A percentile compares a stretch with the other conserved stretches of the same genome.
These are phyloP conservation scores for Procambarus virginalis DNA, from an alignment of 1,140 invertebrate species.

Conservation along the genomic window DNA sequence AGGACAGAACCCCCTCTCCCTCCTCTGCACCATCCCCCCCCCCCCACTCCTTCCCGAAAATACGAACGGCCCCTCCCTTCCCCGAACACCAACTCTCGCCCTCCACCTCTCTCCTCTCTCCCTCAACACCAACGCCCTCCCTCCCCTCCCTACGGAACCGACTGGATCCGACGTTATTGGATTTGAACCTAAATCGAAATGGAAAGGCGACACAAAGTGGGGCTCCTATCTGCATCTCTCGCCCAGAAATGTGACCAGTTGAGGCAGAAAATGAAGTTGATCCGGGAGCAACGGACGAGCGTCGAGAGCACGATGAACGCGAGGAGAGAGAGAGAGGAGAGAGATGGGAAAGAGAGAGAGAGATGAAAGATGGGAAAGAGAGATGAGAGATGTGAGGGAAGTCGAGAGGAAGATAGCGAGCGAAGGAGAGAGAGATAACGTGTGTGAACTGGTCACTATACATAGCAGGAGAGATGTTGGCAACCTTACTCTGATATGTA, in stretches of 20 bases:
- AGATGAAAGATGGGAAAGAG: conserved; percentile 26
- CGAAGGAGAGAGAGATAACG: no score
- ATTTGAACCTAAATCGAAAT: conserved; percentile 66
- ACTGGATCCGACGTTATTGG: conserved; percentile 64
- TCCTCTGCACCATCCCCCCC: background rate
- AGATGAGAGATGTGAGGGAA: no score
- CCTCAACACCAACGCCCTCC: background rate
- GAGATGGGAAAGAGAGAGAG: conserved; percentile 33
- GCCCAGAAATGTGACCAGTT: conserved; percentile 65
- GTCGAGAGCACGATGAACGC: background rate
- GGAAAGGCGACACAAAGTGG: conserved; percentile 65
- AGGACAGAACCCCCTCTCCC: background rate
- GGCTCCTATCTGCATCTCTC: conserved; percentile 64
- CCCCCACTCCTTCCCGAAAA: no score
- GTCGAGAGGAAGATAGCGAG: no score
- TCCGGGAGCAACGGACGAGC: conserved; percentile 33
- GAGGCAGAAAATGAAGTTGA: conserved; percentile 67
- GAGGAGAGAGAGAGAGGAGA: background rate
- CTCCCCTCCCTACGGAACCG: conserved; percentile 27
- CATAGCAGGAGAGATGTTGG: background rate
- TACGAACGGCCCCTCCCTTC: no score
- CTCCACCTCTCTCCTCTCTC: no score
- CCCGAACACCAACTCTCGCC: no score
- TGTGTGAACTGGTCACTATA: no score
- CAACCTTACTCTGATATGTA: no score